Base-by-base conservation (phyloP, 2,888 invertebrate species). In the Ichneumon xanthorius region DNA sequence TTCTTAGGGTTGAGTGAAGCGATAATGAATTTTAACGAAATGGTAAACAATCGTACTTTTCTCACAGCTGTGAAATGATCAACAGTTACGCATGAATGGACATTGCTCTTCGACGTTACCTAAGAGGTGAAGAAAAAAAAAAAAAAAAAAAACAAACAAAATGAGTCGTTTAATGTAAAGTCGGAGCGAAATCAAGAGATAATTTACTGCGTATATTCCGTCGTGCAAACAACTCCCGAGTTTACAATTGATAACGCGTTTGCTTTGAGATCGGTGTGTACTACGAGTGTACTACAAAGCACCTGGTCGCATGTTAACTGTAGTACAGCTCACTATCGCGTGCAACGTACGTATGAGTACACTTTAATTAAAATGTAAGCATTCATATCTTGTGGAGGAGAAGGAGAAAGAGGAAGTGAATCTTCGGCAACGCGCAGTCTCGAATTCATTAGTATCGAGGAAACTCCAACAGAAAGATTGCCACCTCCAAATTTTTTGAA, bases 191-290 rank as follows among this genome's bases (percentile, higher is more conserved):
- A 81, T 61, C 6, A 7, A 14, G n/a, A 53, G 26, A 4, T n/a
- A 84, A 55, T 33, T 40, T 63, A 5, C 48, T 48, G 55, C 14
- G 67, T 76, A 71, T 80, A 16, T 71, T 48, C 58, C 65, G 58
- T 33, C 37, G 50, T 19, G 76, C 58, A 80, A 84, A 84, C 72
- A 80, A 80, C 48, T 30, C 16, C 9, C 33, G 33, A 67, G 72
- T 84, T 84, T 81, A 78, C 80, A 81, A 68, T 81, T 80, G 84
- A 84, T 84, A 84, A 80, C 61, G 30, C 67, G 80, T 67, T 61
- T 71, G 65, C 76, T 80, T 76, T 67, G 67, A 73, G 61, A 67
- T 16, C 61, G 50, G 48, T 14, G 67, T 55, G 58, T 68, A 37
- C 53, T 40, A 40, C 22, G 37, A 53, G 75, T 81, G 22, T 61